These are phyloP conservation scores for Pyrrhosoma nymphula DNA, from an alignment of 2,888 invertebrate species.

Conservation along the genomic window DNA sequence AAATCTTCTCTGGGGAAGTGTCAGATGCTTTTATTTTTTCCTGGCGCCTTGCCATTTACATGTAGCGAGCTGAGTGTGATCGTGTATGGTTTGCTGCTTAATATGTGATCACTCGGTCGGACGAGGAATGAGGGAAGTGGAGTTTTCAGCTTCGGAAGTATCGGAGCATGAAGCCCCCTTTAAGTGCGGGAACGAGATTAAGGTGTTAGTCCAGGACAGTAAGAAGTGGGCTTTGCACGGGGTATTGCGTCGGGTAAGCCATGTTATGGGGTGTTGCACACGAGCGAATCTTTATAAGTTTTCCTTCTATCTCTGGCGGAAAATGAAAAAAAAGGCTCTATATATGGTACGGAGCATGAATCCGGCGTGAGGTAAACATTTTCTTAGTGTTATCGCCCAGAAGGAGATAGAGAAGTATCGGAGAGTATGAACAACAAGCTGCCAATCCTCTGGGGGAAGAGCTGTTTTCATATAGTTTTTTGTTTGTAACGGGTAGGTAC, in stretches of 20 bases:
- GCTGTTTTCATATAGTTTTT: no score
- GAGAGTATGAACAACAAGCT: not conserved
- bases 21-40: no score
- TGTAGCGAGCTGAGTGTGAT: not conserved
- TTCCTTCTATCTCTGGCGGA: not conserved
- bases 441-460: no score
- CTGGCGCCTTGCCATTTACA: not conserved
- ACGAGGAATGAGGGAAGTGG: not conserved
- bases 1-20: no score
- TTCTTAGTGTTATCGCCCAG: not conserved
- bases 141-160: not conserved
- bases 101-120: not conserved
- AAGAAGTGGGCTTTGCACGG: not conserved
- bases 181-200: not conserved
- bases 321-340: not conserved
- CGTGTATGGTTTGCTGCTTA: not conserved
- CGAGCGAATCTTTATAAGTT: not conserved
- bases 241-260: not conserved
- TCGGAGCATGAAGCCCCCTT: not conserved
- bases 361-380: not conserved
- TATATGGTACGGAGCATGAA: not conserved
- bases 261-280: not conserved
- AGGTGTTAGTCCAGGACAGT: not conserved
- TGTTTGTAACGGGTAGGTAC: no score
- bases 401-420: not conserved